Evolutionary conservation across 2,888 invertebrate genomes (phyloP), one percentile per base, ranked within the genome.

Genomic region (Agelastica alni): DNA sequence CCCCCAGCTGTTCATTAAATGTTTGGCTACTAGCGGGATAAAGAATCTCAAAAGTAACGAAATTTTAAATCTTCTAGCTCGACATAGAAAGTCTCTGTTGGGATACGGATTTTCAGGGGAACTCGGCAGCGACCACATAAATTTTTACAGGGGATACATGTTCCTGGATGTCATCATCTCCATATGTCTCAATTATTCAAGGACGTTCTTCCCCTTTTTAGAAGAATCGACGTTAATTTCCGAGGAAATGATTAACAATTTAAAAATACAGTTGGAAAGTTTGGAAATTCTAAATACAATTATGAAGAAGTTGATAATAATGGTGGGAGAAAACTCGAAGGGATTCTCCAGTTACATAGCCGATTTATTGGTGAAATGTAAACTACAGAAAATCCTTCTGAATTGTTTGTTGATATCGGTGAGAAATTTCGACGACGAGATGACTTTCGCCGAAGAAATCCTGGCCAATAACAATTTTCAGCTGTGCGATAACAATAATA

Each of bases 361-460:
- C 9, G 90, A 91, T 74, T 76, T 87, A 63, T 77, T 92, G 68
- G 79, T 82, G 2, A 85, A 89, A 59, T 89, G 90, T 68, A 92
- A 92, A 75, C 80, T 93, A 41, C 93, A 93, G 75, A 92, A 92
- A 72, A 87, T 90, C 16, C 81, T 91, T 39, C 79, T 93, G 42
- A 91, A 92, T 72, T 89, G 90, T 70, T 78, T 92, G 13, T 81
- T 91, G 43, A 88, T 91, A 2, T 88, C 88, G 12, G 88, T 92
- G 2, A 79, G 86, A 66, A 83, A 81, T 62, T 81, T 82, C 74
- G 80, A 81, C 56, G 79, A 79, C 20, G 78, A 78, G 31, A 78
- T 79, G 61, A 85, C 86, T 4, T 85, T 89, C 64, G 89, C 89
- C 0, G 89, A 90, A 70, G 86, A 88, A 67, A 86, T 90, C 44